These are phyloP conservation scores for Papilio polyxenes DNA, from an alignment of 1,140 invertebrate genomes.

Conservation along the genomic window DNA sequence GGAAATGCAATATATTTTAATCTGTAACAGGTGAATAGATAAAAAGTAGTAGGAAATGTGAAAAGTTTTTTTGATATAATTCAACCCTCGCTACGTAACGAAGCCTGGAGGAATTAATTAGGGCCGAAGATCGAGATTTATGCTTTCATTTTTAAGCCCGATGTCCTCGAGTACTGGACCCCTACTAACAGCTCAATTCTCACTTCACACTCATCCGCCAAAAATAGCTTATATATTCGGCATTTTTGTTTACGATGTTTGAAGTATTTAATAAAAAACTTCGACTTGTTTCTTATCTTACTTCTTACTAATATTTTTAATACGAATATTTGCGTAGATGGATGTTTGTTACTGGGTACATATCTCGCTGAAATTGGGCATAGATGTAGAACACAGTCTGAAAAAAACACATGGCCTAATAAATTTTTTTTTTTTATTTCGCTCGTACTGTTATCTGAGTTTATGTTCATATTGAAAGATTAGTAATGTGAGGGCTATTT, in stretches of 20 bases:
- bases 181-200: slow-evolving; percentile 8
- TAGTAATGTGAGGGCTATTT: too few species aligned
- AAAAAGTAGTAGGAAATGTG: slow-evolving; percentile 36
- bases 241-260: background rate
- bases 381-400: too few species aligned
- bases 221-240: background rate
- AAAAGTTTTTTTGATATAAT: slow-evolving; percentile 68
- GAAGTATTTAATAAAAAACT: background rate
- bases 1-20: slow-evolving; percentile 30
- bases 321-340: too few species aligned
- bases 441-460: too few species aligned
- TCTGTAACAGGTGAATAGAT: slow-evolving; percentile 34
- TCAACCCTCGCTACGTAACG: slow-evolving; percentile 60
- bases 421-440: too few species aligned
- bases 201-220: background rate
- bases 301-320: too few species aligned
- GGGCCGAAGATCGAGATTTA: slow-evolving; percentile 76
- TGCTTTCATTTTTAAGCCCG: slow-evolving; percentile 74
- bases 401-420: too few species aligned
- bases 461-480: too few species aligned
- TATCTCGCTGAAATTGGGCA: too few species aligned
- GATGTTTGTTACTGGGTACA: too few species aligned
- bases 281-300: too few species aligned
- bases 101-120: slow-evolving; percentile 75
- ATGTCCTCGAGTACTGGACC: slow-evolving; percentile 52